Base-by-base conservation (phyloP, 2,888 invertebrate genomes). In the Ptilodon capucinus region DNA sequence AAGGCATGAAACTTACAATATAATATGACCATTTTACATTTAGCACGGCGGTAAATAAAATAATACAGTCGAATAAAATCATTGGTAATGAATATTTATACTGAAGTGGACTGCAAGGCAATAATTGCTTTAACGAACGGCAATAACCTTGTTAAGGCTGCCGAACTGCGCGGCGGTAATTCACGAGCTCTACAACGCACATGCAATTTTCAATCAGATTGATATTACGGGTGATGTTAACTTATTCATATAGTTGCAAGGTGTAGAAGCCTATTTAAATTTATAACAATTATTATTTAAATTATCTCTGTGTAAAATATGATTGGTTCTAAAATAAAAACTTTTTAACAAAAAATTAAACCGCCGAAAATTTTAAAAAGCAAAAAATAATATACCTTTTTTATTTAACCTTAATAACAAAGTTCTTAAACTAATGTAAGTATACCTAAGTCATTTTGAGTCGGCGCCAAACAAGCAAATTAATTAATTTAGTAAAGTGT, bases 61-160 rank as follows among this genome's bases (percentile, higher is more conserved):
- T 60, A 51, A 64, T 64, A 58, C 59, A 5, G 9, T n/a, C 38
- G 55, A 56, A 44, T 51, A 60, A 62, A 73, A 74, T 74, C 67
- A 69, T 57, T 42, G 49, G 13, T 62, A 61, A 74, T 82, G 72
- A 79, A 84, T 82, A 82, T 81, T 75, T 71, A 82, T 74, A 61
- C 25, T 30, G 42, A 48, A 52, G 46, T 68, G 68, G 61, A 67
- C 68, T 59, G 52, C 57, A 48, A 46, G 49, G 40, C 47, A 53
- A 62, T 81, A 75, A 82, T 79, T 75, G 67, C 54, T 61, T 75
- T 76, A 77, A 74, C 74, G 65, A 71, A 64, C 54, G 46, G 41
- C 51, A 51, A 64, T 69, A 74, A 79, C 67, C 56, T 72, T 58
- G 72, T 79, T 79, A 73, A 48, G 56, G 55, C 46, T 45, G 42